A percentile compares a stretch with the other conserved stretches of the same genome.
These are phyloP conservation scores for Drosophila nigricruria DNA, from an alignment of 2,888 invertebrate species.

Conservation along the genomic window DNA sequence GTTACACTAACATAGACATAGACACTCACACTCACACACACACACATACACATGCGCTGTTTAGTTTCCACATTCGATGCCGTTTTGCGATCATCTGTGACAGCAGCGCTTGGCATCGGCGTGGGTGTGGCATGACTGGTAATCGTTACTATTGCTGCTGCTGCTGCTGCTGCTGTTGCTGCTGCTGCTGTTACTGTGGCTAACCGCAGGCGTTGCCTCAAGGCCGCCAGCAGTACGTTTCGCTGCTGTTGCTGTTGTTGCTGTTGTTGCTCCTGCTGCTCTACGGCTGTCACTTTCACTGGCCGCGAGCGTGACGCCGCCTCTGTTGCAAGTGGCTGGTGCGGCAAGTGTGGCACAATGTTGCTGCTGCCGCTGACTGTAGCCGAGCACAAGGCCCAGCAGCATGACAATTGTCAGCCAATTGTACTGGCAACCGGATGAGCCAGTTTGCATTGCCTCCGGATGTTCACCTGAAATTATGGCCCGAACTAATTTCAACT, in stretches of 20 bases:
- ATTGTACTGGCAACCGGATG: conserved; percentile 85
- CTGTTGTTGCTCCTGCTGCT: conserved; percentile 22
- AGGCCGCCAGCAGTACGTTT: conserved; percentile 18
- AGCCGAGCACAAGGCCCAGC: conserved; percentile 79
- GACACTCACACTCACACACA: conserved; percentile 9
- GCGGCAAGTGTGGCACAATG: conserved; percentile 43
- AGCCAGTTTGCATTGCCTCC: conserved; percentile 86
- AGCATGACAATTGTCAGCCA: conserved; percentile 84
- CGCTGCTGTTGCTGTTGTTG: conserved; percentile 21
- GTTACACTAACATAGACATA: conserved; percentile 11
- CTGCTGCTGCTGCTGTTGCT: neutral
- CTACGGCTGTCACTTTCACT: conserved; percentile 48
- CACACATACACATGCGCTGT: conserved; percentile 13
- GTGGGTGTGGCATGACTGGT: conserved; percentile 32
- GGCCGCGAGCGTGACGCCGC: conserved; percentile 36
- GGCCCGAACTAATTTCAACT: conserved; percentile 86
- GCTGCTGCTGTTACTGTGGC: conserved; percentile 16
- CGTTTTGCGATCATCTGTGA: conserved; percentile 68
- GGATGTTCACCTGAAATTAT: conserved; percentile 86
- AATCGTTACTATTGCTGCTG: neutral
- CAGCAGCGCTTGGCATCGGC: conserved; percentile 50
- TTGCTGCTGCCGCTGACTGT: conserved; percentile 64
- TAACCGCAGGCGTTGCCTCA: conserved; percentile 39
- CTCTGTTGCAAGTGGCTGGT: conserved; percentile 39
- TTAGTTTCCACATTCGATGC: conserved; percentile 31